These are phyloP conservation scores for Hipposideros larvatus DNA, from an alignment of 2,797 vertebrate species.

Conservation along the genomic window DNA sequence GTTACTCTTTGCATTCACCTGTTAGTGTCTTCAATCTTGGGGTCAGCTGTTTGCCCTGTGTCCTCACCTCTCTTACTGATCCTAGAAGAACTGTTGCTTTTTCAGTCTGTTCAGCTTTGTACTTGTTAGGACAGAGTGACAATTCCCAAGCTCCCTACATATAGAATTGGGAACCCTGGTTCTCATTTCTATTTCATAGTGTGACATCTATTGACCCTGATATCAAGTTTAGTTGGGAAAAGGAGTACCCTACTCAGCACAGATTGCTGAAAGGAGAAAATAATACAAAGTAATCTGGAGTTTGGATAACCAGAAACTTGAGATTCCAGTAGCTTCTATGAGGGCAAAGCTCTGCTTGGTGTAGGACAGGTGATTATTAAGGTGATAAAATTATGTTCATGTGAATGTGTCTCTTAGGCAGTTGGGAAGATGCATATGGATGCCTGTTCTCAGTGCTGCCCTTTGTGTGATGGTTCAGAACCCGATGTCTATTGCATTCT, in stretches of 20 bases:
- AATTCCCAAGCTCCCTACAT: not conserved
- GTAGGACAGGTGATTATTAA: not conserved
- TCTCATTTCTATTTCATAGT: not conserved
- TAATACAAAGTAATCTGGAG: not conserved
- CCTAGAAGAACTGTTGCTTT: not conserved
- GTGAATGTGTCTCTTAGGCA: not conserved
- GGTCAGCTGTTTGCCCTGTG: not conserved
- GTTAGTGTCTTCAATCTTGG: not conserved
- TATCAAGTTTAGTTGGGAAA: not conserved
- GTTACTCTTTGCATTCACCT: not conserved
- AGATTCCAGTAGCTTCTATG: not conserved
- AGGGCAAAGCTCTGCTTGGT: not conserved
- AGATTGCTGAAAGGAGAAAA: not conserved
- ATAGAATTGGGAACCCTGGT: not conserved
- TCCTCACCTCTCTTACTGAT: not conserved
- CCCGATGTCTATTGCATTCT: not conserved
- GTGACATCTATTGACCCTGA: constrained; percentile 28
- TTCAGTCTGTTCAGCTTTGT: not conserved
- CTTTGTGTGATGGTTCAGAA: not conserved
- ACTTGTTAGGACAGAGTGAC: not conserved
- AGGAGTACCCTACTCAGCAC: not conserved
- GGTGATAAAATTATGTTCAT: not conserved
- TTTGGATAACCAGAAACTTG: not conserved
- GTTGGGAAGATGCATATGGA: not conserved
- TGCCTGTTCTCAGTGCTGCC: not conserved